phyloP scores from a whole-genome alignment of 2,888 invertebrate species.

The Chromoteleia sp. region DNA sequence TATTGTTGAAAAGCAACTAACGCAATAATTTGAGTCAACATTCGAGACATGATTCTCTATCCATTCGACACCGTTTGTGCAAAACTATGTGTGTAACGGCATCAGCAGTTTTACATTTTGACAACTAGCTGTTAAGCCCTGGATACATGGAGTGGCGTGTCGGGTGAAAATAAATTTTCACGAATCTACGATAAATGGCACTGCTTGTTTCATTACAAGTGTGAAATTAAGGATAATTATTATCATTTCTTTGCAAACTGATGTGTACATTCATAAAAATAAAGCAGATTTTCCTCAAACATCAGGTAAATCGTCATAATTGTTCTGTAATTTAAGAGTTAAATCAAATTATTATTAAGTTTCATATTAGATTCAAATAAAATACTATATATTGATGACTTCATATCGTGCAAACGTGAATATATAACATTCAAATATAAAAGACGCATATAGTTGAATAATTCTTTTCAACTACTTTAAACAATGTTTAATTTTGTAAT shows the following conservation, averaged over 20 bases:
- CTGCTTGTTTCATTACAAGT: conserved; percentile 72
- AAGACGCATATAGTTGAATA: no score
- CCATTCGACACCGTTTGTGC: conserved; percentile 38
- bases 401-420: no score
- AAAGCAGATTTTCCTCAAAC: no score
- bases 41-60: conserved; percentile 48
- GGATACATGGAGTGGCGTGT: conserved; percentile 78
- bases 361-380: no score
- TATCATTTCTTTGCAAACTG: conserved; percentile 25
- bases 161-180: conserved; percentile 75
- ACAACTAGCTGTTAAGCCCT: conserved; percentile 79
- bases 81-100: conserved; percentile 42
- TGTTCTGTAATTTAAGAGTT: no score
- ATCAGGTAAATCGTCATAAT: no score
- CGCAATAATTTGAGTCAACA: conserved; percentile 76
- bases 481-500: no score
- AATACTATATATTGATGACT: no score
- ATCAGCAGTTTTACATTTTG: conserved; percentile 77
- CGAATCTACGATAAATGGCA: conserved; percentile 25
- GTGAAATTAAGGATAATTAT: conserved; percentile 74
- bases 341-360: no score
- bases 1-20: conserved; percentile 70
- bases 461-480: no score
- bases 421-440: no score
- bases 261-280: neutral